Evolutionary conservation across 2,797 vertebrate genomes (phyloP).

Genomic region (Chloroceryle inda): DNA sequence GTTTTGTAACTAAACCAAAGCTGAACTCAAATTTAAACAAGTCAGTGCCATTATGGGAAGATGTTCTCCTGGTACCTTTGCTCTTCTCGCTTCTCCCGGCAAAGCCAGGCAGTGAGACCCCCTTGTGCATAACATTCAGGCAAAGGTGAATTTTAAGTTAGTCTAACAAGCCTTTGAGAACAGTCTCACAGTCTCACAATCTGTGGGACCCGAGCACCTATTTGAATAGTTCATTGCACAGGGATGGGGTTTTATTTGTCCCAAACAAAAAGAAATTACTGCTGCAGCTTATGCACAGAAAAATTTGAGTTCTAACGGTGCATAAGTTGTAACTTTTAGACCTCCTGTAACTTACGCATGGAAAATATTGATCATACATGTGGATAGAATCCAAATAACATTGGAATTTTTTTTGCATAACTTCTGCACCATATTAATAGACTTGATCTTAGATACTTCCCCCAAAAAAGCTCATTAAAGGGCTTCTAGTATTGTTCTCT

Average conservation of each 20-base stretch:
- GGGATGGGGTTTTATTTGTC: background rate
- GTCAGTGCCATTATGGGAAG: fast-evolving
- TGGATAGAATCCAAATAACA: background rate
- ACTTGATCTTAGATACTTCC: background rate
- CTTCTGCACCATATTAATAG: background rate
- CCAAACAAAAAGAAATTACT: background rate
- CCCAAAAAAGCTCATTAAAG: slow-evolving; percentile 11
- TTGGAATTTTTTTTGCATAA: background rate
- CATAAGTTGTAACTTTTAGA: background rate
- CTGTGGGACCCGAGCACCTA: background rate
- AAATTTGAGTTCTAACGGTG: background rate
- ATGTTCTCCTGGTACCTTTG: background rate
- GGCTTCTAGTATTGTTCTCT: slow-evolving; percentile 22
- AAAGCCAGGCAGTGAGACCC: background rate
- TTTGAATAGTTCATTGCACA: background rate
- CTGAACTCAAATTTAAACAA: background rate
- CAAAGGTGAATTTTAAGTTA: background rate
- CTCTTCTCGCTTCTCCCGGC: background rate
- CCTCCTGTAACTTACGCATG: background rate
- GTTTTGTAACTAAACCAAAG: background rate
- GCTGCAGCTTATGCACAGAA: background rate
- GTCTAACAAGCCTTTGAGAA: background rate
- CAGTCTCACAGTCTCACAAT: background rate
- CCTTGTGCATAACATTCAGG: background rate
- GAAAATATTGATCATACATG: background rate